Evolutionary conservation across 2,888 invertebrate genomes (phyloP).

Genomic region (Cremastinae sp.): DNA sequence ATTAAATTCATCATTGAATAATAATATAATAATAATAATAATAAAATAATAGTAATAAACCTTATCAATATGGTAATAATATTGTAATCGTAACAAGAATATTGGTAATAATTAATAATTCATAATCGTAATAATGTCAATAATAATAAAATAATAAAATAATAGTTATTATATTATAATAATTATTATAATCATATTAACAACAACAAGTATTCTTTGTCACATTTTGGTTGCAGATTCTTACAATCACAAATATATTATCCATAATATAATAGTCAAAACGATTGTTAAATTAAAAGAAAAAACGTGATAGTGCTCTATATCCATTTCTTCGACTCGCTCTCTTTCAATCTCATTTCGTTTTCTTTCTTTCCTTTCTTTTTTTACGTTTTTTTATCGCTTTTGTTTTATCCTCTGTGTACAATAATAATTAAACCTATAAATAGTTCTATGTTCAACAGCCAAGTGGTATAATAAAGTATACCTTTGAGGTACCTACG

Average conservation of each 20-base stretch:
- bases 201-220: constrained; percentile 80
- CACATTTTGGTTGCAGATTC: constrained; percentile 80
- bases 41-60: constrained; percentile 67
- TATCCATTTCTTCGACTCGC: constrained; percentile 69
- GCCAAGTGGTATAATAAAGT: constrained; percentile 80
- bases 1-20: constrained; percentile 67
- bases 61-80: constrained; percentile 71
- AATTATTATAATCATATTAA: constrained; percentile 79
- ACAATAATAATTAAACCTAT: constrained; percentile 78
- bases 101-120: constrained; percentile 72
- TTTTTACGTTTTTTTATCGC: constrained; percentile 32
- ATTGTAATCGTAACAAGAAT: constrained; percentile 77
- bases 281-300: constrained; percentile 78
- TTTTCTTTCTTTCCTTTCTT: constrained; percentile 63
- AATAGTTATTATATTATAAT: constrained; percentile 65
- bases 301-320: constrained; percentile 77
- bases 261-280: constrained; percentile 78
- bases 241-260: constrained; percentile 80
- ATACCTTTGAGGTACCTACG: constrained; percentile 80
- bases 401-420: constrained; percentile 73
- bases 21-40: constrained; percentile 64
- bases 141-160: constrained; percentile 65
- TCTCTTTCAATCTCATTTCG: constrained; percentile 37
- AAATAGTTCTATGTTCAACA: constrained; percentile 80
- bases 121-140: constrained; percentile 70